These are phyloP conservation scores for Eucera pruinosa DNA, from an alignment of 2,888 invertebrate genomes.

Conservation along the genomic window DNA sequence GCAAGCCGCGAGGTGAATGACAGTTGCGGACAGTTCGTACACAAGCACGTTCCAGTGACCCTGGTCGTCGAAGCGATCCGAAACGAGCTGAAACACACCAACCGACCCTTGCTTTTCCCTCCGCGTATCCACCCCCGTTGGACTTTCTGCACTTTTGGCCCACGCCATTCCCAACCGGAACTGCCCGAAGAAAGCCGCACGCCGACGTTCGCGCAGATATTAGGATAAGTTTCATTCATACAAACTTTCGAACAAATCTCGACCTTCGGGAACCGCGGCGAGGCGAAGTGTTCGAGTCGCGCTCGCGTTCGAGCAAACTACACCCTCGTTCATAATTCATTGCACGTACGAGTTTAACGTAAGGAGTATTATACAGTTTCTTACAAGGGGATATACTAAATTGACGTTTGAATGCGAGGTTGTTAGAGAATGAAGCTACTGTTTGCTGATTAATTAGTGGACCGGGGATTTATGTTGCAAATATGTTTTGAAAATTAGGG, in stretches of 20 bases:
- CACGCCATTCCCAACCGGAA: conserved; percentile 56
- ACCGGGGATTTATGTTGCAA: too few species aligned
- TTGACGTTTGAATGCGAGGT: too few species aligned
- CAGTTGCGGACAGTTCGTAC: conserved; percentile 74
- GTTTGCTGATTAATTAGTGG: too few species aligned
- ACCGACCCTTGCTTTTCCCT: conserved; percentile 39
- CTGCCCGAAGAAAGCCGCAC: conserved; percentile 64
- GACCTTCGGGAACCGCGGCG: conserved; percentile 72
- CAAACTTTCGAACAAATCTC: conserved; percentile 78
- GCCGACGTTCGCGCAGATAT: conserved; percentile 64
- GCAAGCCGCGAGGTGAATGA: conserved; percentile 67
- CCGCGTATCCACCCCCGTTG: conserved; percentile 62
- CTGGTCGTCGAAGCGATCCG: conserved; percentile 68
- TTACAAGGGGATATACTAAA: too few species aligned
- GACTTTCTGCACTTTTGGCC: conserved; percentile 64
- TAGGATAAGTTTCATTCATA: conserved; percentile 79
- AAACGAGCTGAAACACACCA: conserved; percentile 49
- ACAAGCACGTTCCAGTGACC: conserved; percentile 76
- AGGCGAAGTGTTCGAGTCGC: conserved; percentile 57
- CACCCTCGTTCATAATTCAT: not conserved
- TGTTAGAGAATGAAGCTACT: too few species aligned
- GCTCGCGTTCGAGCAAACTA: conserved; percentile 51
- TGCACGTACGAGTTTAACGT: too few species aligned
- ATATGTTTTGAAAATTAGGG: too few species aligned
- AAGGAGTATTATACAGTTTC: too few species aligned